Evolutionary conservation across 2,888 invertebrate genomes (phyloP), one percentile per base, ranked within the genome.

Genomic region (Noctua comes): DNA sequence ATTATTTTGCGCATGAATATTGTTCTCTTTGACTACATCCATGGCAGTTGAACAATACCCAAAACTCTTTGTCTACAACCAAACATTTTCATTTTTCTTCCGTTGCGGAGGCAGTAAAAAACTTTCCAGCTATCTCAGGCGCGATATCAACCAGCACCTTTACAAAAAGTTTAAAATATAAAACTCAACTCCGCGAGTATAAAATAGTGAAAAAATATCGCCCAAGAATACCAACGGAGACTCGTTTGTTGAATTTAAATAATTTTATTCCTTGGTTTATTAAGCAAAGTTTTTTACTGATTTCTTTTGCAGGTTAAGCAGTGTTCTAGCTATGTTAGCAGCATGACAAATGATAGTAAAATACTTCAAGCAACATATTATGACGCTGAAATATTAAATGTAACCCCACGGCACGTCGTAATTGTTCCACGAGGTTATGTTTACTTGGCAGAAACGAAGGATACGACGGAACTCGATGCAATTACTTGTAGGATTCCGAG

Each of bases 21-120:
- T 73, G 64, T 40, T 51, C 31, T 70, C 66, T 62, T 65, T 66
- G 43, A 36, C 80, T 75, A 54, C 51, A 54, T 46, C 64, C 46
- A 72, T 72, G 64, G 40, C 18, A 62, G 51, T 69, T 74, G 57
- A 88, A 87, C 85, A 89, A 90, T 88, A 87, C 82, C 80, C 81
- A 79, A 83, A 89, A 84, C 82, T 85, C 82, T 90, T 91, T 90
- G 83, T 89, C 83, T 88, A 84, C 86, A 88, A 86, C 85, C 86
- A 90, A 92, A 89, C 90, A 88, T 91, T 92, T 91, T 91, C 89
- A 81, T 79, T 80, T 91, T 88, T 92, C 89, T 91, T 90, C 86
- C 87, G 83, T 82, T 83, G 78, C 72, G 83, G 80, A 85, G 77
- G 74, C 78, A 73, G 70, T 87, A 89, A 90, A 89, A 85, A 89